Conservation (phyloP, 2,888 invertebrate species). For the Lottia gigantea region DNA sequence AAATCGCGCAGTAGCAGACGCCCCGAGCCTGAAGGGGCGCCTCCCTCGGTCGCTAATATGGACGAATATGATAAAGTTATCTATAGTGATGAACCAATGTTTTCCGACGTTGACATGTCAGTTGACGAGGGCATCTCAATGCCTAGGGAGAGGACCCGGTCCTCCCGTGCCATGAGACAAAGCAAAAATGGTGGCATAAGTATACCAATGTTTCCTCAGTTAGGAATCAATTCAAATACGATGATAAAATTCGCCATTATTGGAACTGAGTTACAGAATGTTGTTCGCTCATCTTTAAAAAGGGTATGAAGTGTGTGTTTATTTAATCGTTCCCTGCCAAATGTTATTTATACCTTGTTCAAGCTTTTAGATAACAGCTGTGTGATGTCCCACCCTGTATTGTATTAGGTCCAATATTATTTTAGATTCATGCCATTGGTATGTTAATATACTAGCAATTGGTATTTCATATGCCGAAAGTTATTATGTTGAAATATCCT, state of each 20-base stretch:
- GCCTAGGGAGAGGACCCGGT: neutral
- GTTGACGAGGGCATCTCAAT: constrained; percentile 29
- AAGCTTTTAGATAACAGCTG: too few species aligned
- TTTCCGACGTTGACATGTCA: constrained; percentile 56
- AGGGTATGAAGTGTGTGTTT: constrained; percentile 76
- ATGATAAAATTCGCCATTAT: constrained; percentile 98
- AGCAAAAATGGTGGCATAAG: constrained; percentile 35
- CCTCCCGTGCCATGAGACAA: constrained; percentile 20
- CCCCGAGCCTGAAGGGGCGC: constrained; percentile 64
- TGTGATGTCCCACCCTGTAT: too few species aligned
- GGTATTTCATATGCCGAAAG: too few species aligned
- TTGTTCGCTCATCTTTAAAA: constrained; percentile 94
- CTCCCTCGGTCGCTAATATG: constrained; percentile 28
- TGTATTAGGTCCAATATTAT: too few species aligned
- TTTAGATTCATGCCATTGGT: too few species aligned
- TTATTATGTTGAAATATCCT: too few species aligned
- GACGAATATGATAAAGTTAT: constrained; percentile 60
- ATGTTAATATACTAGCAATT: too few species aligned
- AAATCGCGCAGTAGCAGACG: constrained; percentile 40
- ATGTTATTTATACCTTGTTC: too few species aligned
- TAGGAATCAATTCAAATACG: constrained; percentile 84
- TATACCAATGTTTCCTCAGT: constrained; percentile 42
- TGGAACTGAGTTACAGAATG: constrained; percentile 96
- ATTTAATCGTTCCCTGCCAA: too few species aligned
- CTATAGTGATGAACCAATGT: constrained; percentile 58